Evolutionary conservation across 2,888 invertebrate species (phyloP).

Genomic region (Melanostoma mellinum): DNA sequence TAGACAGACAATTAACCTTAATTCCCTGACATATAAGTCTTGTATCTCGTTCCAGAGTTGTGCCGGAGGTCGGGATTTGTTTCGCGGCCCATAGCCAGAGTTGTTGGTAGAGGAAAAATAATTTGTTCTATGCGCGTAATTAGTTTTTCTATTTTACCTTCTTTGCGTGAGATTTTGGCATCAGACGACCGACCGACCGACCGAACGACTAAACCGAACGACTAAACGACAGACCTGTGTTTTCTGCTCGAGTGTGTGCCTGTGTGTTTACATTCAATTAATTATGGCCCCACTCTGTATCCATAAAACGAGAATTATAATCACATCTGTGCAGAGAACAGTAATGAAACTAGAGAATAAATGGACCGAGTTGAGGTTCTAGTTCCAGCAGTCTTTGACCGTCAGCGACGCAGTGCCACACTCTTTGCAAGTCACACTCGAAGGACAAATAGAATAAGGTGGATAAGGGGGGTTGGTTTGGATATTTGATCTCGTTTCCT

Average conservation of each 20-base stretch:
- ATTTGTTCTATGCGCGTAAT: conserved; percentile 32
- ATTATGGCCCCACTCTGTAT: conserved; percentile 54
- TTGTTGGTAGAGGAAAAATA: background rate
- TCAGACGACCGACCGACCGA: conserved; percentile 23
- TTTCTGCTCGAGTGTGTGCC: background rate
- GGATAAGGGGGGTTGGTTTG: conserved; percentile 13
- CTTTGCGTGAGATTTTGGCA: conserved; percentile 60
- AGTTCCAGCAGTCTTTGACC: conserved; percentile 28
- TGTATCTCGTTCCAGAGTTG: background rate
- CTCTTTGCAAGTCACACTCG: background rate
- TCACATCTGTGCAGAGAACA: conserved; percentile 42
- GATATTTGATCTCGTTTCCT: conserved; percentile 55
- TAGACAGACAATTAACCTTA: conserved; percentile 64
- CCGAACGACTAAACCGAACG: too few relatives aligned
- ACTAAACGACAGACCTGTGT: background rate
- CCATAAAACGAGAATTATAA: conserved; percentile 59
- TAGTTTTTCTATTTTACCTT: conserved; percentile 42
- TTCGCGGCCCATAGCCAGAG: background rate
- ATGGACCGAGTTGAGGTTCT: conserved; percentile 16
- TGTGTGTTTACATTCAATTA: conserved; percentile 62
- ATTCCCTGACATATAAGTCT: conserved; percentile 51
- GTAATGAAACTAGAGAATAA: conserved; percentile 45
- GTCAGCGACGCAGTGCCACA: conserved; percentile 25
- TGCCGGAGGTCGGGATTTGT: background rate
- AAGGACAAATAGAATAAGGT: conserved; percentile 12